These are phyloP conservation scores for Montipora sp. DNA, from an alignment of 64 coral and sea anemone genomes.

Conservation along the genomic window DNA sequence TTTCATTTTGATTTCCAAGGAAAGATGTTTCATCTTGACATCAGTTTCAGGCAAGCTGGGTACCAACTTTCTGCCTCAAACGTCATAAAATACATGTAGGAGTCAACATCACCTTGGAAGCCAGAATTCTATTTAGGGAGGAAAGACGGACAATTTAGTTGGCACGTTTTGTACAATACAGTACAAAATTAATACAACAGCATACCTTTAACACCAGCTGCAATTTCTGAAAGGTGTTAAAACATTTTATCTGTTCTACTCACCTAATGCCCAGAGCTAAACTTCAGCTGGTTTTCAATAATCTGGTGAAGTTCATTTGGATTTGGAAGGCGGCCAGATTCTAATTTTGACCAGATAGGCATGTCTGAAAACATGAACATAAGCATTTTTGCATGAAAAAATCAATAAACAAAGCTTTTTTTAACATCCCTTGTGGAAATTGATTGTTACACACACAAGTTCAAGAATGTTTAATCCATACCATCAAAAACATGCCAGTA, in stretches of 20 bases:
- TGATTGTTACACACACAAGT: no score
- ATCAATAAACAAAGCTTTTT: no score
- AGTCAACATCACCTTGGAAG: background rate
- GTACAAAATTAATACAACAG: background rate
- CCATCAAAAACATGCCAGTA: no score
- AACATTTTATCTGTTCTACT: background rate
- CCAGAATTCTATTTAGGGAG: background rate
- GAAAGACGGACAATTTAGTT: background rate
- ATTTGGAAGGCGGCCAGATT: conserved; percentile 92
- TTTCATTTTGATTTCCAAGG: background rate
- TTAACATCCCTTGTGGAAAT: no score
- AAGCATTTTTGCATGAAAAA: background rate
- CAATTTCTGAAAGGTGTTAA: no score
- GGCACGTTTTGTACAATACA: background rate
- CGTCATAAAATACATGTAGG: background rate
- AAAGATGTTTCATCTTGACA: background rate
- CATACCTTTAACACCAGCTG: background rate
- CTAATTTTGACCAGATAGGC: conserved; percentile 98
- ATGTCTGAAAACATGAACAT: conserved; percentile 68
- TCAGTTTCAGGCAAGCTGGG: conserved; percentile 14
- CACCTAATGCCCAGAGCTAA: conserved; percentile 86
- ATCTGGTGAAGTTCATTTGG: conserved; percentile 94
- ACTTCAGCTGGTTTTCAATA: conserved; percentile 94
- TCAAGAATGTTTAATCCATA: no score
- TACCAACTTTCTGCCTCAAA: conserved; percentile 34